Evolutionary conservation across 2,797 vertebrate species (phyloP).

Genomic region (Sebastes matsubarae): DNA sequence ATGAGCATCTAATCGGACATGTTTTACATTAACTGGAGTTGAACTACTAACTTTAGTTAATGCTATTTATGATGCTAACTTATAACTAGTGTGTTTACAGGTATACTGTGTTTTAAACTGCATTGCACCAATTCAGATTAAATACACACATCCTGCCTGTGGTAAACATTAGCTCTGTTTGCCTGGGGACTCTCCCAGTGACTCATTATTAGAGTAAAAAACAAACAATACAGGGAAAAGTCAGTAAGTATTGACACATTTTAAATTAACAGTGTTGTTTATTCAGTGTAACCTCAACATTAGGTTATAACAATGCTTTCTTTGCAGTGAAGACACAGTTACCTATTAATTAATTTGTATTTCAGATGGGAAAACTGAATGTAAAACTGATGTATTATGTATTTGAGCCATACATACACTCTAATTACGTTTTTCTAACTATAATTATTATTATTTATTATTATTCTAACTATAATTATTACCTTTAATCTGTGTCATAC

Average conservation of each 20-base stretch:
- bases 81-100: not conserved
- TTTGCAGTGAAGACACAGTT: not conserved
- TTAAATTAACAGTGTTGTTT: not conserved
- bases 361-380: too few species aligned
- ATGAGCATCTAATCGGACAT: not conserved
- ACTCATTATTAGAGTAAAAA: too few species aligned
- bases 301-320: not conserved
- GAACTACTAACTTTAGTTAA: not conserved
- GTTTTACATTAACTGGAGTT: not conserved
- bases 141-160: not conserved
- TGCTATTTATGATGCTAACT: not conserved
- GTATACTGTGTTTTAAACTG: not conserved
- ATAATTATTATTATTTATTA: too few species aligned
- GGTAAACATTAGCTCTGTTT: conserved; percentile 31
- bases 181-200: not conserved
- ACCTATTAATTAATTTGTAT: not conserved
- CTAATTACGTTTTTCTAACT: too few species aligned
- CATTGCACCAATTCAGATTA: not conserved
- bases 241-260: too few species aligned
- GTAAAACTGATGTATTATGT: too few species aligned
- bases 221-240: too few species aligned
- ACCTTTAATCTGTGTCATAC: too few species aligned
- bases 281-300: not conserved
- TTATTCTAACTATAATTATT: too few species aligned
- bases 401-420: too few species aligned